These are phyloP conservation scores for Lampropteryx suffumata DNA, from an alignment of 2,888 invertebrate species.

Conservation along the genomic window DNA sequence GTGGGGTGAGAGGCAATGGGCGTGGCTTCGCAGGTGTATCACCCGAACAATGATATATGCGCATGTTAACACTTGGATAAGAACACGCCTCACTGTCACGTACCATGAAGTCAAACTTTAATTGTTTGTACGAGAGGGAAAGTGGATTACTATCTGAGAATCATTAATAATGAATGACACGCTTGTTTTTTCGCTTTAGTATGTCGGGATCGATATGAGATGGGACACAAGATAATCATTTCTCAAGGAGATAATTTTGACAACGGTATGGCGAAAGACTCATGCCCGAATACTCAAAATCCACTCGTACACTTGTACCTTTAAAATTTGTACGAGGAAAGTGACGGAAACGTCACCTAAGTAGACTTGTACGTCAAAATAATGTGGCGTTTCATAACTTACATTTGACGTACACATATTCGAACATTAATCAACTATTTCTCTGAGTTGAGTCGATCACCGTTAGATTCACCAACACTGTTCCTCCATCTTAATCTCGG, in stretches of 20 bases:
- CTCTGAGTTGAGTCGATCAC: no score
- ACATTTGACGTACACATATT: no score
- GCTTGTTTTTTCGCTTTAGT: conserved; percentile 35
- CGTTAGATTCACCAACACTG: background rate
- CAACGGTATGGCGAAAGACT: conserved; percentile 28
- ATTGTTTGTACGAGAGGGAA: conserved; percentile 63
- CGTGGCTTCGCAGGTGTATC: conserved; percentile 76
- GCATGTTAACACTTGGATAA: conserved; percentile 70
- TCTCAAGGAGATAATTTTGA: conserved; percentile 36
- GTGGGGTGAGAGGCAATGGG: conserved; percentile 48
- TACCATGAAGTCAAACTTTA: conserved; percentile 49
- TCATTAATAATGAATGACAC: conserved; percentile 34
- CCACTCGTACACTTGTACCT: no score
- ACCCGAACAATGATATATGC: conserved; percentile 75
- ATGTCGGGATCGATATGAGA: conserved; percentile 44
- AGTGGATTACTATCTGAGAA: conserved; percentile 46
- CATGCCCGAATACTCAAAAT: no score
- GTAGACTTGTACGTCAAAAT: no score
- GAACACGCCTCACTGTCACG: conserved; percentile 79
- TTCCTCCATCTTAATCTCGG: background rate
- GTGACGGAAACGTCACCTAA: no score
- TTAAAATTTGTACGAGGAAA: no score
- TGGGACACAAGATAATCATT: conserved; percentile 53
- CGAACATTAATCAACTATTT: no score
- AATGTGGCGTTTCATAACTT: no score